phyloP scores from a whole-genome alignment of 2,797 vertebrate genomes.

The Cephalopachus bancanus region DNA sequence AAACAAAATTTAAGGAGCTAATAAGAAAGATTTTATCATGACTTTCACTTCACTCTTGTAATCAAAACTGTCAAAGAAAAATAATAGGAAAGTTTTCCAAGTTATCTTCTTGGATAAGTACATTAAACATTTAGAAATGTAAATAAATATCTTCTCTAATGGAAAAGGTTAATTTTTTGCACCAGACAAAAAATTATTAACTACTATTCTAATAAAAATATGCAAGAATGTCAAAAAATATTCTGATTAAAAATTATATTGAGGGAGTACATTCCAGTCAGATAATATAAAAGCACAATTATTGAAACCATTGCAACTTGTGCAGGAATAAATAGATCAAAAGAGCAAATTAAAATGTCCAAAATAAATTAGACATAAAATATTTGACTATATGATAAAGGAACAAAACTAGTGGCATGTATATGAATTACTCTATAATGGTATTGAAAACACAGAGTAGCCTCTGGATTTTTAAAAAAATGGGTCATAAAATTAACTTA shows the following conservation, averaged over 20 bases:
- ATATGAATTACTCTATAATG: not conserved
- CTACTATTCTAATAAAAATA: not conserved
- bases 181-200: not conserved
- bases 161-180: not conserved
- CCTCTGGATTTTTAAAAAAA: not conserved
- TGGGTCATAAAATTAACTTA: not conserved
- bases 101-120: not conserved
- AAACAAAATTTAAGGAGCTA: conserved; percentile 11
- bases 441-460: not conserved
- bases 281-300: not conserved
- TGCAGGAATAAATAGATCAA: not conserved
- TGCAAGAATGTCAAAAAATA: not conserved
- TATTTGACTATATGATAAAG: not conserved
- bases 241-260: not conserved
- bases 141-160: not conserved
- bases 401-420: not conserved
- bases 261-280: not conserved
- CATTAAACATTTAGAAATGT: not conserved
- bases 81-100: not conserved
- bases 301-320: not conserved
- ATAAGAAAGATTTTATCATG: not conserved
- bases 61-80: not conserved
- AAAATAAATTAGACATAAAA: not conserved
- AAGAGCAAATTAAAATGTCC: not conserved
- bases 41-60: not conserved